Percentiles rank a stretch among this genome's conserved stretches.
Conservation (phyloP, 2,113 vertebrate genomes). For the Oryzias celebensis region DNA sequence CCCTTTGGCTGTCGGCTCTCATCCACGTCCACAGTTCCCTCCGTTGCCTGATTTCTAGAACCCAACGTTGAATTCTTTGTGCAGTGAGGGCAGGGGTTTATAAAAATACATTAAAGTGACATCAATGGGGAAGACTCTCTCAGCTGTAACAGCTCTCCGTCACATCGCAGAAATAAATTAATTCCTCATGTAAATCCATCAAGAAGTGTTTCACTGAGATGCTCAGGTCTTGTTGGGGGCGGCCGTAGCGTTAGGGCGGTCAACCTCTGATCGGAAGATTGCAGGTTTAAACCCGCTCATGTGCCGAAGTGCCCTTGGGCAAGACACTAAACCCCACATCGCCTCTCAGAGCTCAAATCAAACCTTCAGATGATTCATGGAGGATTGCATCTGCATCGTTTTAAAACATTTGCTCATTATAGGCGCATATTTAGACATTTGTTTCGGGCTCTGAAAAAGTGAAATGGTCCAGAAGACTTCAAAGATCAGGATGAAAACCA, state of each 20-base stretch:
- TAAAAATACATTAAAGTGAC: constrained; percentile 66
- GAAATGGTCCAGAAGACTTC: no score
- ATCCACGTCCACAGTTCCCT: constrained; percentile 43
- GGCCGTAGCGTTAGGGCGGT: no score
- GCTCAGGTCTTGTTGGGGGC: neutral
- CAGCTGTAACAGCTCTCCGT: constrained; percentile 21
- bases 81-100: constrained; percentile 41
- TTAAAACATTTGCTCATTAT: no score
- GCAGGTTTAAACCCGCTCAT: no score
- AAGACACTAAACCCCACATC: no score
- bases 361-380: no score
- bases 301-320: no score
- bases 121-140: constrained; percentile 51
- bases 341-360: no score
- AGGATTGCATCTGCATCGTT: no score
- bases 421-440: no score
- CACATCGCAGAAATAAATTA: constrained; percentile 21
- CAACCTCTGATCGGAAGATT: neutral
- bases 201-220: constrained; percentile 5
- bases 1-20: constrained; percentile 61
- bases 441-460: no score
- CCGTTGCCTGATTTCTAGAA: constrained; percentile 64
- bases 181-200: constrained; percentile 20
- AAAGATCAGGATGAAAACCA: no score
- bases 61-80: constrained; percentile 48